Conservation (phyloP, 2,888 invertebrate genomes). For the Marronus borbonicus region DNA sequence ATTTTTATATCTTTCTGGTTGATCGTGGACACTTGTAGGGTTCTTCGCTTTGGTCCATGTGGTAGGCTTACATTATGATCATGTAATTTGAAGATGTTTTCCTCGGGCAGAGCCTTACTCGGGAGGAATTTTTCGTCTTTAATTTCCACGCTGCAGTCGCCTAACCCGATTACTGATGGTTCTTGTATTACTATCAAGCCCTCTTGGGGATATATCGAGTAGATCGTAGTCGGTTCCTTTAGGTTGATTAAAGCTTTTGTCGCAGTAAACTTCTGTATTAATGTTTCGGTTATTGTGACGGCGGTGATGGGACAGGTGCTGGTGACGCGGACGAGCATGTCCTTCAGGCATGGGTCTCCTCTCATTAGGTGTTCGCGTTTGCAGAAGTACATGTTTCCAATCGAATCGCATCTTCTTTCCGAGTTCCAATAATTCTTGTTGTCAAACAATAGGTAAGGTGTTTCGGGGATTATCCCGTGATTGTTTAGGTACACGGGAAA, state of each 20-base stretch:
- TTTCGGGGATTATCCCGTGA: too few relatives aligned
- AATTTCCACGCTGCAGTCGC: conserved; percentile 17
- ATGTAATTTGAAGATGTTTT: conserved; percentile 27
- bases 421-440: too few relatives aligned
- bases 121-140: conserved; percentile 22
- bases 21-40: background rate
- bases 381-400: too few relatives aligned
- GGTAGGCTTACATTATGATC: conserved; percentile 14
- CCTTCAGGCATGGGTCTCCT: conserved; percentile 9
- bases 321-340: background rate
- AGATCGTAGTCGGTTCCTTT: background rate
- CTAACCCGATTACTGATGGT: conserved; percentile 13
- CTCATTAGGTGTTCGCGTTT: too few relatives aligned
- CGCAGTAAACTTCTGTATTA: conserved; percentile 27
- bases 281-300: background rate
- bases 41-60: background rate
- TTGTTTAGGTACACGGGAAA: too few relatives aligned
- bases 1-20: background rate
- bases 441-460: too few relatives aligned
- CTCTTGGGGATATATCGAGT: conserved; percentile 14
- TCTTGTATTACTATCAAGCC: conserved; percentile 17
- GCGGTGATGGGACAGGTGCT: conserved; percentile 16
- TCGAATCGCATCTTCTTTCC: too few relatives aligned
- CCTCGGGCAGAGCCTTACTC: background rate
- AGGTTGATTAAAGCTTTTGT: conserved; percentile 21